These are phyloP conservation scores for Cantharis flavilabris DNA, from an alignment of 2,888 invertebrate genomes.

Conservation along the genomic window DNA sequence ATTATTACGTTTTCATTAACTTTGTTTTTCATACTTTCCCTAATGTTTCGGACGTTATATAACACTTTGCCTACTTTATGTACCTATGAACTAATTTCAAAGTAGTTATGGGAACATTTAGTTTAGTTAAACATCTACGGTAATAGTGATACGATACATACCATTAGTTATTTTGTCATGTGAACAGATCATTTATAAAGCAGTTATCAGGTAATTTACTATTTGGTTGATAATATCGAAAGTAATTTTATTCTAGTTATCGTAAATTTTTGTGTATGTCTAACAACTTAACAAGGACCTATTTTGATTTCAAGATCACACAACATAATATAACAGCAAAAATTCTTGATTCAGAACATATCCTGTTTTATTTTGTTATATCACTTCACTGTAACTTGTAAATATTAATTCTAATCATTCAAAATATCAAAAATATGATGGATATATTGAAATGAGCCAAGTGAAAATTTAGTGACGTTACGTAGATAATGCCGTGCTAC, in stretches of 20 bases:
- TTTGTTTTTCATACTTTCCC: background rate
- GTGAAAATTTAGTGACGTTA: too few species aligned
- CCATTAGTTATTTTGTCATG: constrained; percentile 43
- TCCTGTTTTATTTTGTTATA: too few species aligned
- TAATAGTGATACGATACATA: constrained; percentile 20
- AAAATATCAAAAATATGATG: too few species aligned
- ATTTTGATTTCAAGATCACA: background rate
- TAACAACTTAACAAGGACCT: constrained; percentile 14
- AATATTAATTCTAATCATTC: too few species aligned
- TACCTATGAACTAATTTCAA: constrained; percentile 8
- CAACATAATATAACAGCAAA: background rate
- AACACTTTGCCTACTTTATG: background rate
- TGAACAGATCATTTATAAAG: constrained; percentile 50
- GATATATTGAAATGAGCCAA: too few species aligned
- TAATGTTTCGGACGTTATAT: background rate
- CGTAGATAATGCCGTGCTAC: too few species aligned
- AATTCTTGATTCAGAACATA: background rate
- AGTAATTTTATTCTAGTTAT: constrained; percentile 25
- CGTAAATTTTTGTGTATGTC: constrained; percentile 14
- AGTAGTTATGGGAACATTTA: constrained; percentile 19
- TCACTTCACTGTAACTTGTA: too few species aligned
- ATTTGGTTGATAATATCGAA: constrained; percentile 32
- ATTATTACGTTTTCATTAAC: background rate
- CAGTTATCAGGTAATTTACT: constrained; percentile 49
- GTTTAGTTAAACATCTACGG: constrained; percentile 13